Evolutionary conservation across 2,113 vertebrate genomes (phyloP).

Genomic region (Platichthys flesus): DNA sequence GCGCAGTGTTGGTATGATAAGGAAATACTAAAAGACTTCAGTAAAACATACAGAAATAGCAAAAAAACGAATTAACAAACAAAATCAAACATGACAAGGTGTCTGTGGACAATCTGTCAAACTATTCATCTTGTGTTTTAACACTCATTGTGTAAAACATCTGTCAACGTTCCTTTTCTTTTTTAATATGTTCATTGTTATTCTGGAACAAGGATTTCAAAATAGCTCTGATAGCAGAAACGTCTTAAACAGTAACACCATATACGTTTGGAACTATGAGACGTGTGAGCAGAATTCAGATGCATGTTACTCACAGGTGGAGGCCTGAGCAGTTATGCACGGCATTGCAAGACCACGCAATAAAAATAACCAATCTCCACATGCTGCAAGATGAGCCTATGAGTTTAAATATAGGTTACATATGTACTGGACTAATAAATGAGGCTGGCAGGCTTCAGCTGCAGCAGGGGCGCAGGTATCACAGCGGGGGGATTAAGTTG

Average conservation of each 20-base stretch:
- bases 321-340: not conserved
- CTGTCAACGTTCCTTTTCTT: slow-evolving; percentile 14
- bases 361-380: not conserved
- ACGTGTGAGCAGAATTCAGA: not conserved
- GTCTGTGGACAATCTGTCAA: not conserved
- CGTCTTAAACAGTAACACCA: slow-evolving; percentile 13
- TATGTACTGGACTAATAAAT: slow-evolving; percentile 56
- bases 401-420: slow-evolving; percentile 72
- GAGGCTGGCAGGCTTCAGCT: slow-evolving; percentile 35
- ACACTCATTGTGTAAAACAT: slow-evolving; percentile 18
- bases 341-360: slow-evolving; percentile 3
- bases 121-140: not conserved
- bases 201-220: slow-evolving; percentile 23
- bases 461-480: slow-evolving; percentile 66
- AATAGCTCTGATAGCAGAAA: slow-evolving; percentile 25
- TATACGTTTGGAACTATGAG: slow-evolving; percentile 7
- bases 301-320: slow-evolving; percentile 14
- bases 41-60: not conserved
- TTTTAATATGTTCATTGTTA: not conserved
- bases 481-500: slow-evolving; percentile 70
- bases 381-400: slow-evolving; percentile 29
- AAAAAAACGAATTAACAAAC: not conserved
- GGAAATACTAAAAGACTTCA: no score
- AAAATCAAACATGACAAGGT: not conserved
- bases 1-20: no score